Evolutionary conservation across 2,888 invertebrate genomes (phyloP).

Genomic region (Tethea ocularis): DNA sequence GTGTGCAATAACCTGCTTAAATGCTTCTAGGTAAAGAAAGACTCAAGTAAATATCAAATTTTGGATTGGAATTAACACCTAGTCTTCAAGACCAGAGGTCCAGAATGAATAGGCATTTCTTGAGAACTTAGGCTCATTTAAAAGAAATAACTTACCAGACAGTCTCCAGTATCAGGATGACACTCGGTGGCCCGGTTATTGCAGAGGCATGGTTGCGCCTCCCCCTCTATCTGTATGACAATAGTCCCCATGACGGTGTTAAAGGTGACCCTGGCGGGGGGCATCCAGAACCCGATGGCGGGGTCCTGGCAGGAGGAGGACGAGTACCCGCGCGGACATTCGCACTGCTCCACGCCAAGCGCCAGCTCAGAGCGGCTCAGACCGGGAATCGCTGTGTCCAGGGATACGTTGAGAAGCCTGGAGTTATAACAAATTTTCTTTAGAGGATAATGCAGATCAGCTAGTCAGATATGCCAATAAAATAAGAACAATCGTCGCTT

Average conservation of each 20-base stretch:
- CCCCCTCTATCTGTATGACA: conserved; percentile 91
- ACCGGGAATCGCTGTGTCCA: conserved; percentile 91
- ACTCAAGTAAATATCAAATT: too few species aligned
- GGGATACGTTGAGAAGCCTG: conserved; percentile 88
- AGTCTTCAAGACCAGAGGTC: too few species aligned
- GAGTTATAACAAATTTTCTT: too few species aligned
- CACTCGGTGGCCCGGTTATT: conserved; percentile 91
- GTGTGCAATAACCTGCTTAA: too few species aligned
- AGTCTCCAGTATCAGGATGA: conserved; percentile 92
- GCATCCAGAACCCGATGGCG: conserved; percentile 91
- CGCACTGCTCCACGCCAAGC: conserved; percentile 93
- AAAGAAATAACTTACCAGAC: conserved; percentile 85
- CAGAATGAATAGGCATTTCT: too few species aligned
- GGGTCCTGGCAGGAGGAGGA: conserved; percentile 96
- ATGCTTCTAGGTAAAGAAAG: too few species aligned
- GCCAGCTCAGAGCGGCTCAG: conserved; percentile 88
- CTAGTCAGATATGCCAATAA: too few species aligned
- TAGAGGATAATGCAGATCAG: too few species aligned
- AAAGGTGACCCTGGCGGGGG: conserved; percentile 69
- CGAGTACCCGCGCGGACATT: conserved; percentile 91
- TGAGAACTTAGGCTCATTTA: too few species aligned
- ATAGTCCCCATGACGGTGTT: conserved; percentile 85
- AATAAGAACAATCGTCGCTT: too few species aligned
- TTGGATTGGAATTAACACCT: too few species aligned
- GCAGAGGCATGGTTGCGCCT: conserved; percentile 91